Percentiles rank a stretch among this genome's conserved stretches.
phyloP scores from a whole-genome alignment of 2,797 vertebrate species.

The Lutjanus campechanus region DNA sequence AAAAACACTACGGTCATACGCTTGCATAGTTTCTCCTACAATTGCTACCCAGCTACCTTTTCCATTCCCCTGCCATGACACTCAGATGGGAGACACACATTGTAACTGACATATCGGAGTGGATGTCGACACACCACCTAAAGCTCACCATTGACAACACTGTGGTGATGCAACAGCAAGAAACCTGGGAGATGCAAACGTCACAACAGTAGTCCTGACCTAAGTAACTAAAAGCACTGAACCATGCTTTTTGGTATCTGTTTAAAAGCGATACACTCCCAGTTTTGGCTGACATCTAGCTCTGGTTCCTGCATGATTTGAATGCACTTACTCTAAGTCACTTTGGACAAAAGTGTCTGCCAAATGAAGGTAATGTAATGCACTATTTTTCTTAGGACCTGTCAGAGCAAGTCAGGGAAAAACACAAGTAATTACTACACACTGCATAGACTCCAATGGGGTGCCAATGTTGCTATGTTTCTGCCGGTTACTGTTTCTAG shows the following conservation, averaged over 20 bases:
- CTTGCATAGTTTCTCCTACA: not conserved
- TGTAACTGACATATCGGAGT: not conserved
- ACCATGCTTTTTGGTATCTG: not conserved
- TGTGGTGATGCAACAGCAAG: too few relatives aligned
- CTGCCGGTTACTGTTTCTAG: not conserved
- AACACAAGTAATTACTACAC: not conserved
- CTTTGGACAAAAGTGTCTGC: not conserved
- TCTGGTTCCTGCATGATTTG: not conserved
- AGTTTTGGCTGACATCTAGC: not conserved
- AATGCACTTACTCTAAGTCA: not conserved
- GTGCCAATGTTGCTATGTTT: not conserved
- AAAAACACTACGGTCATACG: not conserved
- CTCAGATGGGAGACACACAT: not conserved
- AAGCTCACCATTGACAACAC: not conserved
- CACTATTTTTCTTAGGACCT: constrained; percentile 1
- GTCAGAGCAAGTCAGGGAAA: not conserved
- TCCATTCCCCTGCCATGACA: not conserved
- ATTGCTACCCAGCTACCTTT: not conserved
- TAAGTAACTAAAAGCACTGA: not conserved
- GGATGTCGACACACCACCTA: not conserved
- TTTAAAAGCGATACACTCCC: not conserved
- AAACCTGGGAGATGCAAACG: not conserved
- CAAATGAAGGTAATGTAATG: not conserved
- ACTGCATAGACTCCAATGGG: not conserved
- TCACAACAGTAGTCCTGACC: not conserved